Evolutionary conservation across 2,888 invertebrate species (phyloP), one percentile per base, ranked within the genome.

Genomic region (Watsonalla binaria): DNA sequence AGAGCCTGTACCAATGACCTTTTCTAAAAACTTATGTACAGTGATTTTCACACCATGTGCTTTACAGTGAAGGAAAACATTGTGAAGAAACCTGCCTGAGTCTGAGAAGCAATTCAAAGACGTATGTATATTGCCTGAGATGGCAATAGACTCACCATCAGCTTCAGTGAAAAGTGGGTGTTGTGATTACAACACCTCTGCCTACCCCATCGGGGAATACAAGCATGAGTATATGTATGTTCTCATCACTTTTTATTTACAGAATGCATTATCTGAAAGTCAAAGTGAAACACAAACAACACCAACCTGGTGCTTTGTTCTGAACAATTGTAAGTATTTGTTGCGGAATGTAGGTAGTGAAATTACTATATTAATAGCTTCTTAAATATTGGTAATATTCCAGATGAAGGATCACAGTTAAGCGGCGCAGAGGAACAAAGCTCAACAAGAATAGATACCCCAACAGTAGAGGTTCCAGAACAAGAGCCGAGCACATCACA

Each of bases 241-340:
- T 24, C 4, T 24, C 24, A 24, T 24, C 24, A 24, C n/a, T n/a
- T 11, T 42, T 42, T 42, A 8, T 11, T 42, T 42, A 11, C 42
- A 42, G 42, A 42, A 42, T 42, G 11, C 42, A 8, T 5, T 0
- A 42, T 39, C 54, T 45, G 51, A 51, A 63, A 60, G 60, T 62
- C 61, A 49, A 47, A 51, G 47, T 52, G 57, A 54, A 53, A 56
- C 58, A 60, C 37, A 63, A 51, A 52, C 24, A 45, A 74, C 70
- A 60, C 59, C 67, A 52, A 78, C 78, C 61, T 80, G 80, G 79
- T 76, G 76, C 60, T 69, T 82, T 66, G 76, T 76, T 50, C 68
- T 76, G 54, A 74, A 72, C 60, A 69, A 74, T 61, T 70, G 84
- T 84, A 74, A 80, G 82, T 76, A 56, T 45, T 50, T 48, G 45